Percentiles rank a stretch among this genome's conserved stretches.
phyloP scores from a whole-genome alignment of 1,140 invertebrate species.

The Hestina assimilis region DNA sequence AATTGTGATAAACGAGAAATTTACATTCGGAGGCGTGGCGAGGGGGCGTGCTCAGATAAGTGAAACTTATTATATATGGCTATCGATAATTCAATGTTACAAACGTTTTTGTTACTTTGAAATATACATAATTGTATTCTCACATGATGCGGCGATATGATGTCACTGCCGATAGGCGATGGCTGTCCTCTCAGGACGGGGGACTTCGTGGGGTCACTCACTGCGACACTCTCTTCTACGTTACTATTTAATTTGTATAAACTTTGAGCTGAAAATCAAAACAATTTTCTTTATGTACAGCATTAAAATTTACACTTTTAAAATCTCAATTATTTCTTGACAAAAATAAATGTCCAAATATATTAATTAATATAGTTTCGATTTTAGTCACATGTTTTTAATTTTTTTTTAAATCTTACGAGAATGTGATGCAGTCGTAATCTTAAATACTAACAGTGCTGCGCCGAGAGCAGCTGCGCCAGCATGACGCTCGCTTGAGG shows the following conservation, averaged over 20 bases:
- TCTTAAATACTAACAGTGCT: constrained; percentile 53
- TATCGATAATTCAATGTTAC: neutral
- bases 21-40: constrained; percentile 2
- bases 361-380: too few relatives aligned
- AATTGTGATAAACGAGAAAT: neutral
- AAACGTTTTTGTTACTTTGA: neutral
- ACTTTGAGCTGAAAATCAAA: constrained; percentile 64
- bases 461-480: constrained; percentile 68
- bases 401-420: too few relatives aligned
- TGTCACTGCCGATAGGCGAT: constrained; percentile 60
- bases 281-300: neutral
- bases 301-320: too few relatives aligned
- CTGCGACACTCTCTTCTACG: constrained; percentile 41
- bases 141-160: constrained; percentile 68
- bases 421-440: too few relatives aligned
- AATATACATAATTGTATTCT: constrained; percentile 15
- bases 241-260: constrained; percentile 66
- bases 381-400: too few relatives aligned
- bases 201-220: constrained; percentile 49
- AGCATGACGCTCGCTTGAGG: constrained; percentile 73
- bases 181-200: constrained; percentile 53
- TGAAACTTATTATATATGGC: neutral
- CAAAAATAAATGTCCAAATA: too few relatives aligned
- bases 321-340: too few relatives aligned
- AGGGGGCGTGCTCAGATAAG: constrained; percentile 19